Conservation (phyloP, 2,113 vertebrate species). For the Noctilio leporinus region DNA sequence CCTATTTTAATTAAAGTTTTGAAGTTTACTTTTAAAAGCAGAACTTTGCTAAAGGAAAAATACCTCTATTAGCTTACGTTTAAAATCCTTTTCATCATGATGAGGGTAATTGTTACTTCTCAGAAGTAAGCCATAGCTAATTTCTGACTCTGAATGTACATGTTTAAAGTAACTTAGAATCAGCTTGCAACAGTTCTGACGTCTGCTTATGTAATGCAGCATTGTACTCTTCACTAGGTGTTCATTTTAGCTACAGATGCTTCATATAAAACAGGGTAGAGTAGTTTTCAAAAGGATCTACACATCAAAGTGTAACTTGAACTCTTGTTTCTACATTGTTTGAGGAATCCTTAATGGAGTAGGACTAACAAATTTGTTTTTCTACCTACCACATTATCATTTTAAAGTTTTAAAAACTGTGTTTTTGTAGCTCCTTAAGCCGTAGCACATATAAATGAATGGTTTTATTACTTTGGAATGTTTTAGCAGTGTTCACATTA, state of each 20-base stretch:
- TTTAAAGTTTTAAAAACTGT: constrained; percentile 9
- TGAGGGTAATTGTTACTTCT: constrained; percentile 59
- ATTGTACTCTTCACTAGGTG: constrained; percentile 48
- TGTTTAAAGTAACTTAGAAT: constrained; percentile 56
- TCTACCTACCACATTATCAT: not conserved
- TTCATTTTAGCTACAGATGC: constrained; percentile 60
- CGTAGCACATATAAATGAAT: not conserved
- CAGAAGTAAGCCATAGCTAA: constrained; percentile 57
- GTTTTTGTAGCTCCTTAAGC: not conserved
- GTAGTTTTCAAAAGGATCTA: constrained; percentile 58
- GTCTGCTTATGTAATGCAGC: constrained; percentile 52
- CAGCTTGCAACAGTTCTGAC: constrained; percentile 51
- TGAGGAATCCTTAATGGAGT: constrained; percentile 34
- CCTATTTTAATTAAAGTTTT: constrained; percentile 59
- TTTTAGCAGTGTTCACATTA: not conserved
- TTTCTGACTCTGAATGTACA: constrained; percentile 47
- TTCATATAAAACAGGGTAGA: constrained; percentile 63
- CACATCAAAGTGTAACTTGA: constrained; percentile 61
- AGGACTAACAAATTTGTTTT: constrained; percentile 44
- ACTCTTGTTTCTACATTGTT: constrained; percentile 34
- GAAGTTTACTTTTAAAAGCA: constrained; percentile 56
- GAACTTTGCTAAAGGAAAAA: constrained; percentile 39
- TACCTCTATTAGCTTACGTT: constrained; percentile 53
- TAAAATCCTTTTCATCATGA: constrained; percentile 54
- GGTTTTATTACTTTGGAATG: not conserved